A percentile compares a stretch with the other conserved stretches of the same genome.
Evolutionary conservation across 2,888 invertebrate genomes (phyloP).

Genomic region (Pterostichus niger): DNA sequence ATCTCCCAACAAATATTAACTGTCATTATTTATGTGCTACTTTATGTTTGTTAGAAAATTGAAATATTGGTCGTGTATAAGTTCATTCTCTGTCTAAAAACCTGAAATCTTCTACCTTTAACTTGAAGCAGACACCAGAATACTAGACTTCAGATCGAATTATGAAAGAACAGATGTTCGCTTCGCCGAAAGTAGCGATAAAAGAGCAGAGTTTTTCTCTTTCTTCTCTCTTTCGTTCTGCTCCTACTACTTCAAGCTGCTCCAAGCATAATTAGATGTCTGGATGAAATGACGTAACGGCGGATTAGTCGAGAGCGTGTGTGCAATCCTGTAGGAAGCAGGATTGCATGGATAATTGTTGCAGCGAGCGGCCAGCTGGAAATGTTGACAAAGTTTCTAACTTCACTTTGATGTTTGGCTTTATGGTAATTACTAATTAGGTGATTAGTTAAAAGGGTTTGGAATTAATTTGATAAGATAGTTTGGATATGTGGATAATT

Average conservation of each 20-base stretch:
- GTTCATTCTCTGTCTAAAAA: no score
- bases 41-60: no score
- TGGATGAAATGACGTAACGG: slow-evolving; percentile 17
- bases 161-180: slow-evolving; percentile 4
- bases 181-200: background rate
- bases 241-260: no score
- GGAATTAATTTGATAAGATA: slow-evolving; percentile 47
- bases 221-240: background rate
- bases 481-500: slow-evolving; percentile 1
- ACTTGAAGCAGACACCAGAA: background rate
- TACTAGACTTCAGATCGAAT: background rate
- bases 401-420: slow-evolving; percentile 40
- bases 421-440: slow-evolving; percentile 38
- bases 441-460: slow-evolving; percentile 39
- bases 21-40: no score
- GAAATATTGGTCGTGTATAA: no score
- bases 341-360: slow-evolving; percentile 15
- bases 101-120: no score
- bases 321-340: background rate
- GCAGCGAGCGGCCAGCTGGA: background rate
- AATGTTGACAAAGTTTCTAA: slow-evolving; percentile 15
- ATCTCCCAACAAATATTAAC: no score
- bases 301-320: background rate
- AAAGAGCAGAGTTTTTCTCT: slow-evolving; percentile 1
- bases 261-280: background rate